Base-by-base conservation (phyloP, 1,140 invertebrate species). In the Drosophila truncata region DNA sequence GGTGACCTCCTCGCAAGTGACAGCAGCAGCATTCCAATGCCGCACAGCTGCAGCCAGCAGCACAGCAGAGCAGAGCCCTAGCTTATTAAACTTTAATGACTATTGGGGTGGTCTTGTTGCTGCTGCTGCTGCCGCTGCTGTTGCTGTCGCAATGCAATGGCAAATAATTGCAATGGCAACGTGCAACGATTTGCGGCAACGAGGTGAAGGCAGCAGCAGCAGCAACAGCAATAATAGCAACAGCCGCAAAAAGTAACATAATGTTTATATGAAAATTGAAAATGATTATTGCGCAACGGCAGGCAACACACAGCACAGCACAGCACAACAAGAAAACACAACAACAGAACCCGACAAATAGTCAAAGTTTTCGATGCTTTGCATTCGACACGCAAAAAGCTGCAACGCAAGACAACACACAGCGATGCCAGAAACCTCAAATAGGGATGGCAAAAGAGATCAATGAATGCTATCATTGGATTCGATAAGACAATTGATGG, bases 221-320 rank as follows among this genome's bases (percentile, higher is more conserved):
- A 39, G 39, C 29, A 61, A 2, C 29, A 23, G 31, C 50, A 35
- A 54, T 35, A 54, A 35, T 23, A 35, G 50, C 54, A 70, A 50
- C 41, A 55, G 67, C 46, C 50, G 50, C 71, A 71, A 66, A 66
- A 70, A 66, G 37, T 73, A 79, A 79, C 64, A 80, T 72, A 85
- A 80, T 87, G 61, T 88, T 84, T 87, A 88, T 87, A 87, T 87
- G 84, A 87, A 87, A 87, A 87, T 87, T 87, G 80, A 87, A 88
- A 88, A 88, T 88, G 84, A 84, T 87, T 83, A 88, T 88, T 88
- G 85, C 78, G 78, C 84, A 87, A 46, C 55, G 62, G 57, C 69
- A 70, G 52, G 52, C 52, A 55, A 55, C 50, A 52, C 49, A 60
- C 60, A 61, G 25, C 20, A 47, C 63, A 67, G 46, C 50, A 62